Evolutionary conservation across 35 echinoderm and acorn worm genomes (phyloP), one percentile per base, ranked within the genome.

Genomic region (Lytechinus variegatus): DNA sequence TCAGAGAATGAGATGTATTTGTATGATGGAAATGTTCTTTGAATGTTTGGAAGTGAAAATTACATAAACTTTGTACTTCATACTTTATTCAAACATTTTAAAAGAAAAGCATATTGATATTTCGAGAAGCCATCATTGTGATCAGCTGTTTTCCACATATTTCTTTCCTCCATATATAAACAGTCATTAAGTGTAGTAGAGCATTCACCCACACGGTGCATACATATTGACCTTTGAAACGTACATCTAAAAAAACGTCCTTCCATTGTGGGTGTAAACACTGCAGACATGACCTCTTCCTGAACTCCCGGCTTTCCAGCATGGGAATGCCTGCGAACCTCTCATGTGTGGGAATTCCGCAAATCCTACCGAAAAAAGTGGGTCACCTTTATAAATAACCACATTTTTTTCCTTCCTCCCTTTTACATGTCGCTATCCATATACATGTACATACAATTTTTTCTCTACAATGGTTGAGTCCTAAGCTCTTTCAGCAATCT

Each of bases 371-470:
- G 12, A 79, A 79, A 79, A 79, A 79, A 79, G 66, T 79, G 66
- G 66, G 66, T 79, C 66, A 79, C 66, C 66, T 79, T 71, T 79
- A 79, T 79, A 79, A 79, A 79, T 79, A 16, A 24, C 66, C 66
- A 16, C 16, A 71, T 24, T 71, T 71, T 79, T 24, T 79, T 19
- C 66, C 66, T 79, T 79, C 66, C 66, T 79, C 66, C 21, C 66
- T 79, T 57, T 8, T 79, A 6, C 66, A 2, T 44, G 33, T 44
- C 0, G 33, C 2, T 24, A 16, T 79, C 66, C n/a, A 24, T 79
- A 24, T 79, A 79, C n/a, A n/a, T 24, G 3, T 79, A 24, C 66
- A 58, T 9, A 58, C 56, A 58, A 58, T 58, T 19, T 79, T 79
- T 71, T 71, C 24, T 71, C 19, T 71, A 21, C 19, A 7, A 24